phyloP scores from a whole-genome alignment of 2,797 vertebrate genomes.

The Acipenser oxyrinchus region DNA sequence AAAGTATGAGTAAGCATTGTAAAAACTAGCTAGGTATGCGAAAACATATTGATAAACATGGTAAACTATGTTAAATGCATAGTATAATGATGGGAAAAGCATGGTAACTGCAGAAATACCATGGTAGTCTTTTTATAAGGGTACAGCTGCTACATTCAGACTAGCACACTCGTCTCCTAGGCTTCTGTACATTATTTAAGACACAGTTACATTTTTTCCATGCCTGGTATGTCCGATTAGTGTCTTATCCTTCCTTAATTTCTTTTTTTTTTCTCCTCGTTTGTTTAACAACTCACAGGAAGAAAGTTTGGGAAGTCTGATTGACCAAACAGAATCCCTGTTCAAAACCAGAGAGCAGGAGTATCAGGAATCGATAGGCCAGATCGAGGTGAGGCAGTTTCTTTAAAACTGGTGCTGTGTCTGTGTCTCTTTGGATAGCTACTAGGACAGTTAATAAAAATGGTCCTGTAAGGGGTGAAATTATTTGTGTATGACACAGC shows the following conservation, averaged over 20 bases:
- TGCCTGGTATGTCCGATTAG: conserved; percentile 35
- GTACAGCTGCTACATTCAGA: not conserved
- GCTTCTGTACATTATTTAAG: conserved; percentile 25
- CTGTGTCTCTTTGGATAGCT: no score
- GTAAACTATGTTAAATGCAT: no score
- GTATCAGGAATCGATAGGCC: conserved; percentile 94
- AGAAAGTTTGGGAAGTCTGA: conserved; percentile 86
- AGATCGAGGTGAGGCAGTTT: conserved; percentile 80
- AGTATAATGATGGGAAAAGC: no score
- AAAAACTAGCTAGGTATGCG: no score
- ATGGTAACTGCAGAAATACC: no score
- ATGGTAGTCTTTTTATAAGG: no score
- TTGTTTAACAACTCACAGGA: conserved; percentile 66
- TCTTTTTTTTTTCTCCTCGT: conserved; percentile 11
- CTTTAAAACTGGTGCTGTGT: no score
- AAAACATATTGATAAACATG: no score
- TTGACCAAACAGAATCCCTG: conserved; percentile 89
- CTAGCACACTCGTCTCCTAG: not conserved
- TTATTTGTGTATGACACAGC: no score
- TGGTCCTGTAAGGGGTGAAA: no score
- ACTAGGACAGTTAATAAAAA: no score
- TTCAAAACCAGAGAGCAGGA: conserved; percentile 94
- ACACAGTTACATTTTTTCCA: conserved; percentile 21
- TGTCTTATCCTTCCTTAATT: not conserved
- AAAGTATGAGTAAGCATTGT: not conserved